Evolutionary conservation across 2,888 invertebrate species (phyloP), one percentile per base, ranked within the genome.

Genomic region (Troilus luridus): DNA sequence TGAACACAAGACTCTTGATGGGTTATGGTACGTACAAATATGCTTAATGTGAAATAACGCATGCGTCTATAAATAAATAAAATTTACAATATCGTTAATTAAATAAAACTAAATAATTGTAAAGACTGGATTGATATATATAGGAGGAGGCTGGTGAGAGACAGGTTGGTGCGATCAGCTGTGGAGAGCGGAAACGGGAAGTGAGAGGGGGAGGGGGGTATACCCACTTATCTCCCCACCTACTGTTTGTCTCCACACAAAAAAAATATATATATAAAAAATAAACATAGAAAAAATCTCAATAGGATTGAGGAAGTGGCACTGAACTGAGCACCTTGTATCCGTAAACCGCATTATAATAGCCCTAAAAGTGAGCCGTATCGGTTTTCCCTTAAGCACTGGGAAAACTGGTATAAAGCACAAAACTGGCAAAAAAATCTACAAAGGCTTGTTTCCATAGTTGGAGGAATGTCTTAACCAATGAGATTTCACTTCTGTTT

Each of bases 121-220:
- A 41, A 59, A 24, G 5, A 0, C 24, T 6, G 24, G 24, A 67
- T 67, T 14, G 67, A 27, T 24, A 24, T 77, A 72, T 77, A 77
- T 77, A 77, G 27, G 17, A 41, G 6, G 41, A 77, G 17, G 27
- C 27, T 77, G 56, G 81, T 56, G 85, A n/a, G 54, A 85, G 54
- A 85, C 85, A 85, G 85, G 85, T 85, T 85, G 85, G n/a, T 17
- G 85, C 85, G 85, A 85, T 85, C 85, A 85, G 85, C 85, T 85
- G 85, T 54, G n/a, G 56, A 54, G 85, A 12, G 56, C 54, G 85
- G 85, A 85, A 85, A 85, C 85, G 85, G 85, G 56, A 85, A 58
- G 56, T 58, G 56, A 56, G 85, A n/a, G 67, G 12, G 67, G 19
- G 67, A 19, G 85, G 85, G 85, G 54, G 85, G 21, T n/a, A 58